A percentile compares a stretch with the other conserved stretches of the same genome.
phyloP scores from a whole-genome alignment of 2,797 vertebrate genomes.

The Tangara arthus region DNA sequence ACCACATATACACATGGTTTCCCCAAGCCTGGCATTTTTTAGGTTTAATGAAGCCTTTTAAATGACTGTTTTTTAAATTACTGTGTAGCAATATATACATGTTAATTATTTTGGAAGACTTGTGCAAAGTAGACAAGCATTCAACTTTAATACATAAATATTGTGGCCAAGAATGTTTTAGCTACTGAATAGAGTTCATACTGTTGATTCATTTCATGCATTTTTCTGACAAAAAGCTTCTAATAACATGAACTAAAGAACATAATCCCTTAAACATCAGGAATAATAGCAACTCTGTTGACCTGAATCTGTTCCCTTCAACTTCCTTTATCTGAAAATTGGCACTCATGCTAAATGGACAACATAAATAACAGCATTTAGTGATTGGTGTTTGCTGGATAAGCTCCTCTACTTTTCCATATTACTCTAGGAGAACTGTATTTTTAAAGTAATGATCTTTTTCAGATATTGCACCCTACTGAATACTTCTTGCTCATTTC shows the following conservation, averaged over 20 bases:
- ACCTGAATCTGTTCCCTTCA: conserved; percentile 29
- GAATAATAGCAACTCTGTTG: conserved; percentile 17
- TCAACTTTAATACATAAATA: not conserved
- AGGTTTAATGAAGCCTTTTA: not conserved
- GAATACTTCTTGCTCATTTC: not conserved
- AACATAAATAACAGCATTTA: conserved; percentile 20
- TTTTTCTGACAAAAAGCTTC: conserved; percentile 24
- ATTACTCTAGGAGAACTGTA: not conserved
- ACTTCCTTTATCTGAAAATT: conserved; percentile 38
- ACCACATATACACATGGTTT: not conserved
- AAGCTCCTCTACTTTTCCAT: not conserved
- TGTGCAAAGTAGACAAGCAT: not conserved
- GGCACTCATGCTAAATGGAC: conserved; percentile 12
- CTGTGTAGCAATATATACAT: not conserved
- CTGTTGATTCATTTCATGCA: not conserved
- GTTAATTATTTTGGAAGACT: not conserved
- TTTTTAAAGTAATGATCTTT: not conserved
- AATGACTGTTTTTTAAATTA: not conserved
- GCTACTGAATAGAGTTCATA: not conserved
- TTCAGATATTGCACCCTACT: not conserved
- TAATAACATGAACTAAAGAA: conserved; percentile 15
- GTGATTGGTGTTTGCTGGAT: not conserved
- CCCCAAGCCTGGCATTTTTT: not conserved
- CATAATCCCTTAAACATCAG: conserved; percentile 35
- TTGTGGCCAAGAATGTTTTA: not conserved